Percentiles rank a stretch among this genome's conserved stretches.
These are phyloP conservation scores for Drosophila prostipennis DNA, from an alignment of 2,888 invertebrate species.

Conservation along the genomic window DNA sequence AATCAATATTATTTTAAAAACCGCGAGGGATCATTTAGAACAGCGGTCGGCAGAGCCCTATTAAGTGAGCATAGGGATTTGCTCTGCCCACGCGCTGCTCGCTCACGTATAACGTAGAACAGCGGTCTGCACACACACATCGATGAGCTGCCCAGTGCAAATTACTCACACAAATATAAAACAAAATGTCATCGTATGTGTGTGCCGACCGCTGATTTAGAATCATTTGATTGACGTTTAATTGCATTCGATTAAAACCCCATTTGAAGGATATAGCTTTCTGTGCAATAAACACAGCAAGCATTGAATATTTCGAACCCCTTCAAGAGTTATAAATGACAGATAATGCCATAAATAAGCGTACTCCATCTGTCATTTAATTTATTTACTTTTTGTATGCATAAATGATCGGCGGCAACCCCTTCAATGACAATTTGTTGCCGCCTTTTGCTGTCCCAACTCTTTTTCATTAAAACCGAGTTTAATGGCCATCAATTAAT, in stretches of 20 bases:
- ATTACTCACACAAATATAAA: too few species aligned
- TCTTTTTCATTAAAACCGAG: constrained; percentile 33
- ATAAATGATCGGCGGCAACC: constrained; percentile 11
- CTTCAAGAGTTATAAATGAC: constrained; percentile 18
- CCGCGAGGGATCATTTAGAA: background rate
- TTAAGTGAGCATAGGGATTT: too few species aligned
- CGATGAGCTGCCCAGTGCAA: too few species aligned
- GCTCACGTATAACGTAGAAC: too few species aligned
- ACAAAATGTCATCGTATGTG: too few species aligned
- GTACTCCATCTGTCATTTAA: constrained; percentile 27
- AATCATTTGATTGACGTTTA: background rate
- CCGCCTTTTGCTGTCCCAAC: constrained; percentile 16
- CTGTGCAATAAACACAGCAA: background rate
- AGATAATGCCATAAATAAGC: constrained; percentile 25
- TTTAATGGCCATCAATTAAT: constrained; percentile 44
- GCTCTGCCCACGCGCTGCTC: too few species aligned
- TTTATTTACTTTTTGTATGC: constrained; percentile 17
- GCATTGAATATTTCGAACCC: background rate
- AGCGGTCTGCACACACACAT: too few species aligned
- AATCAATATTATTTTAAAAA: background rate
- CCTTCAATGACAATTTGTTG: constrained; percentile 27
- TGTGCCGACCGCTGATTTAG: too few species aligned
- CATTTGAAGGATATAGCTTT: background rate
- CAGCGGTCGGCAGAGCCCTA: too few species aligned
- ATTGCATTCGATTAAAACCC: background rate